A percentile compares a stretch with the other conserved stretches of the same genome.
phyloP scores from a whole-genome alignment of 2,888 invertebrate genomes.

The Acrobasis suavella region DNA sequence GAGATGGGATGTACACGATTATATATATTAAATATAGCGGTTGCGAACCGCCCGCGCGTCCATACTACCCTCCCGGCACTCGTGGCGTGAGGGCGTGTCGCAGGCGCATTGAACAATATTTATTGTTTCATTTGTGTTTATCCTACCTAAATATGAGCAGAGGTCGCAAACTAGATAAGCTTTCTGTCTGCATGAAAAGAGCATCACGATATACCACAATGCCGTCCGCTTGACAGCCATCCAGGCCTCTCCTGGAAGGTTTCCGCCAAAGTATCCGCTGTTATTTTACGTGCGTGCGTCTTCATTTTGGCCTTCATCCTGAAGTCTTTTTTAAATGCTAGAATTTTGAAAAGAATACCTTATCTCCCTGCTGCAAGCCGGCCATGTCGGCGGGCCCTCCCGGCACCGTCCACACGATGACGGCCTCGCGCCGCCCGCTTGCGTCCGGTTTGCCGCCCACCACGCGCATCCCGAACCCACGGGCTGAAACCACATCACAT shows the following conservation, averaged over 20 bases:
- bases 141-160: background rate
- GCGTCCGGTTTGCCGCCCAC: constrained; percentile 95
- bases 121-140: background rate
- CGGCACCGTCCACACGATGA: constrained; percentile 95
- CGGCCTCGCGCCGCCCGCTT: constrained; percentile 93
- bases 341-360: constrained; percentile 74
- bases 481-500: constrained; percentile 76
- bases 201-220: too few species aligned
- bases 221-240: too few species aligned
- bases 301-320: background rate
- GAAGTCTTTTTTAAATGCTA: background rate
- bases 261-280: too few species aligned
- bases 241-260: too few species aligned
- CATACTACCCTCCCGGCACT: background rate
- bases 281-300: background rate
- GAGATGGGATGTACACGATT: background rate
- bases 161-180: too few species aligned
- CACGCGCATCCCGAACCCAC: constrained; percentile 97
- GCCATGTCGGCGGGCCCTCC: constrained; percentile 96
- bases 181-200: too few species aligned
- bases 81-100: background rate
- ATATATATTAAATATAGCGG: background rate
- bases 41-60: background rate
- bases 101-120: background rate
- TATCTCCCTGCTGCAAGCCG: constrained; percentile 94